Evolutionary conservation across 2,888 invertebrate species (phyloP), one percentile per base, ranked within the genome.

Genomic region (Aphodius granarius): DNA sequence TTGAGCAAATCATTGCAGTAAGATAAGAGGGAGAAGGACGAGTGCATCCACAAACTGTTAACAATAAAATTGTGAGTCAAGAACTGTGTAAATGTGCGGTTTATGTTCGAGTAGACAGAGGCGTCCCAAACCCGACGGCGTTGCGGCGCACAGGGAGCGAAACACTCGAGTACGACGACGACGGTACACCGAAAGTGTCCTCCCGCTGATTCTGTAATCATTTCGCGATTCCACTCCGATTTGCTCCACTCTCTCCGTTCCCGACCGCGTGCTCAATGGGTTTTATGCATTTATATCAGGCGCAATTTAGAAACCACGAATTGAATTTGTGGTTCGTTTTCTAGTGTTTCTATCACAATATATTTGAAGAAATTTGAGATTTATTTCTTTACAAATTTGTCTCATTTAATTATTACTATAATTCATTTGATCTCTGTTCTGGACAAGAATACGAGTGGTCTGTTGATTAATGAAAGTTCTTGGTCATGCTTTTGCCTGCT

Each of bases 1-100:
- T 3, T 43, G 13, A 43, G 13, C n/a, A n/a, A n/a, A n/a, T n/a
- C n/a, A 13, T 43, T 43, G 13, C 43, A 71, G 43, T 3, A 43
- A 3, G 13, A 13, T 43, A 43, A 1, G 3, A 43, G 43, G 20
- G 22, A 68, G 22, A 66, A 17, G 68, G 20, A 20, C 68, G 68
- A 72, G 75, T 75, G 72, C 65, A n/a, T 73, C 18, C 73, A 20
- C 71, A 63, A 76, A 76, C 73, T 73, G 73, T 76, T 76, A 76
- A 76, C 76, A 76, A 76, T 76, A 76, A 76, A 73, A 76, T 76
- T 76, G 70, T 62, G 76, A 73, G 76, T 76, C 76, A 76, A 76
- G 73, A 65, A 76, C 70, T 76, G 76, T 73, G 68, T 73, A 76
- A 76, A 76, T 68, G 65, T 76, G 76, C 76, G 76, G 76, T 76